A percentile compares a stretch with the other conserved stretches of the same genome.
Conservation (phyloP, 23 tunicate genomes). For the Halocynthia roretzi region DNA sequence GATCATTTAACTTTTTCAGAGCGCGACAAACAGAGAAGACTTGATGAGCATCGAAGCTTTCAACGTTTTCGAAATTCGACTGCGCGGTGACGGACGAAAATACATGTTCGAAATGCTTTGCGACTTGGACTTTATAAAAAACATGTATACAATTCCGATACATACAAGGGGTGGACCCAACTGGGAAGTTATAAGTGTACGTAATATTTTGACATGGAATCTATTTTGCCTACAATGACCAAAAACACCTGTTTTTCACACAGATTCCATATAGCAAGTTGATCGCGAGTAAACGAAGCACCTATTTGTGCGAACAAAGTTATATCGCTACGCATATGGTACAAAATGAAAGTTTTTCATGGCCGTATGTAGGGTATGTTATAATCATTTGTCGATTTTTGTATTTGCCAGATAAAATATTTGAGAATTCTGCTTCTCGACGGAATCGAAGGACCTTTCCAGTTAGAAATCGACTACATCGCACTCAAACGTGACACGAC, state of each 20-base stretch:
- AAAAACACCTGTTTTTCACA: background rate
- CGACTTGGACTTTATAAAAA: conserved; percentile 13
- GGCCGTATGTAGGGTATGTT: background rate
- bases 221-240: background rate
- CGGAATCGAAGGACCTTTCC: conserved; percentile 95
- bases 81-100: conserved; percentile 92
- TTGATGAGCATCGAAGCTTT: conserved; percentile 41
- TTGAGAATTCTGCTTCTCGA: conserved; percentile 76
- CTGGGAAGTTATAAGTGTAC: conserved; percentile 79
- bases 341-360: too few relatives aligned
- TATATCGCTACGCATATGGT: background rate
- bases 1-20: too few relatives aligned
- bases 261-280: conserved; percentile 41
- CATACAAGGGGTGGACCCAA: conserved; percentile 92
- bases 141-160: conserved; percentile 42
- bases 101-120: conserved; percentile 60
- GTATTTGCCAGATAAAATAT: conserved; percentile 34
- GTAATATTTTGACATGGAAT: background rate
- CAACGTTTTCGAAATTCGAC: conserved; percentile 63
- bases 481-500: conserved; percentile 31
- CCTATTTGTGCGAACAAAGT: background rate
- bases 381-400: background rate
- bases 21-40: background rate
- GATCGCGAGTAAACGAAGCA: conserved; percentile 15
- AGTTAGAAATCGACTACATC: conserved; percentile 88